Evolutionary conservation across 2,113 vertebrate genomes (phyloP).

Genomic region (Rhynchomys soricoides): DNA sequence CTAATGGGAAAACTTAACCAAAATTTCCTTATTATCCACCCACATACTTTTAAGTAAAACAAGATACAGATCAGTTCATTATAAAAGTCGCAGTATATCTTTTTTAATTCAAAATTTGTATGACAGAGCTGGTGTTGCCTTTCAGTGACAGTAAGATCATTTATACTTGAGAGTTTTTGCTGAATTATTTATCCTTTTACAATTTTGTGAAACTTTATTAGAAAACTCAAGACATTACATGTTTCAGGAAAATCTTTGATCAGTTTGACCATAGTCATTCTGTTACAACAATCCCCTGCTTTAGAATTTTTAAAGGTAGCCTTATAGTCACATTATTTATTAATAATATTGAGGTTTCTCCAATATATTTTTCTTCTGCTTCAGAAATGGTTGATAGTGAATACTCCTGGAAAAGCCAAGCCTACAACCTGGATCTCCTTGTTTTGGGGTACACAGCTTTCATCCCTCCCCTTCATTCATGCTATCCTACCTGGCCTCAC

Average conservation of each 20-base stretch:
- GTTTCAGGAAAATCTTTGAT: not conserved
- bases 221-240: not conserved
- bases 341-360: not conserved
- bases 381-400: not conserved
- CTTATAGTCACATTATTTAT: conserved; percentile 23
- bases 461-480: not conserved
- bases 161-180: not conserved
- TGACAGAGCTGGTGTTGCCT: not conserved
- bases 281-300: not conserved
- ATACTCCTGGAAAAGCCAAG: not conserved
- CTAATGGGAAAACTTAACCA: not conserved
- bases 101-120: not conserved
- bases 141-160: not conserved
- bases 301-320: not conserved
- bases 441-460: not conserved
- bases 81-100: not conserved
- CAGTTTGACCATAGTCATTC: not conserved
- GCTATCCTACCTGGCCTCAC: not conserved
- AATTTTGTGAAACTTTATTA: not conserved
- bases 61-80: not conserved
- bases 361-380: not conserved
- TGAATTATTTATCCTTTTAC: not conserved
- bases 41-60: not conserved
- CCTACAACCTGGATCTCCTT: not conserved
- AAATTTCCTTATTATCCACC: not conserved